Percentiles rank a stretch among this genome's conserved stretches.
Conservation (phyloP, 1,140 invertebrate genomes). For the Plutomurus gul region DNA sequence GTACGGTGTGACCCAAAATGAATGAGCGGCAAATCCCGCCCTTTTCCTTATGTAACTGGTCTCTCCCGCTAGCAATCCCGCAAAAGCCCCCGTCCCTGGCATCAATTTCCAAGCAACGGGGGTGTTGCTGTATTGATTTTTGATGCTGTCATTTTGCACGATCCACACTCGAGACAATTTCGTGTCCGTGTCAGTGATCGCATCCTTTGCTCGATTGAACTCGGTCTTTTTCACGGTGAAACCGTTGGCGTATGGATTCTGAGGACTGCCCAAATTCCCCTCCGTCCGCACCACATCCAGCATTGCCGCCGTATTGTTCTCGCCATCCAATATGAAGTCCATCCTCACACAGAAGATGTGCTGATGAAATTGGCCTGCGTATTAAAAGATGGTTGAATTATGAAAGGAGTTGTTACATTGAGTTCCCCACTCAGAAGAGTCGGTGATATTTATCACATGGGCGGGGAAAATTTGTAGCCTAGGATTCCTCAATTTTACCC, state of each 20-base stretch:
- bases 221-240: conserved; percentile 7
- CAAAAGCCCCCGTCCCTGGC: not conserved
- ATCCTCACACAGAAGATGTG: conserved; percentile 50
- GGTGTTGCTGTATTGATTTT: conserved; percentile 36
- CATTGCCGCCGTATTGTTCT: conserved; percentile 41
- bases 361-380: conserved; percentile 48
- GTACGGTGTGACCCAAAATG: conserved; percentile 45
- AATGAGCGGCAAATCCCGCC: conserved; percentile 47
- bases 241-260: conserved; percentile 50
- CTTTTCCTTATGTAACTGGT: conserved; percentile 36
- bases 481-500: too few species aligned
- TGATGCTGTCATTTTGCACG: conserved; percentile 36
- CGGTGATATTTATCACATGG: too few species aligned
- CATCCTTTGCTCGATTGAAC: not conserved
- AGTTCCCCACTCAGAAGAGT: too few species aligned
- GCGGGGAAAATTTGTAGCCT: too few species aligned
- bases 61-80: conserved; percentile 33
- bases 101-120: conserved; percentile 51
- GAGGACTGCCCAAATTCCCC: not conserved
- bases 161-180: conserved; percentile 31
- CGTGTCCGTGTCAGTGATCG: not conserved
- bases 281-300: conserved; percentile 40
- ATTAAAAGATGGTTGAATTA: not conserved
- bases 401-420: too few species aligned
- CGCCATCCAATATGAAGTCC: conserved; percentile 49